Percentiles rank a stretch among this genome's conserved stretches.
Conservation (phyloP, 2,113 vertebrate genomes). For the Phalacrocorax brasilianus region DNA sequence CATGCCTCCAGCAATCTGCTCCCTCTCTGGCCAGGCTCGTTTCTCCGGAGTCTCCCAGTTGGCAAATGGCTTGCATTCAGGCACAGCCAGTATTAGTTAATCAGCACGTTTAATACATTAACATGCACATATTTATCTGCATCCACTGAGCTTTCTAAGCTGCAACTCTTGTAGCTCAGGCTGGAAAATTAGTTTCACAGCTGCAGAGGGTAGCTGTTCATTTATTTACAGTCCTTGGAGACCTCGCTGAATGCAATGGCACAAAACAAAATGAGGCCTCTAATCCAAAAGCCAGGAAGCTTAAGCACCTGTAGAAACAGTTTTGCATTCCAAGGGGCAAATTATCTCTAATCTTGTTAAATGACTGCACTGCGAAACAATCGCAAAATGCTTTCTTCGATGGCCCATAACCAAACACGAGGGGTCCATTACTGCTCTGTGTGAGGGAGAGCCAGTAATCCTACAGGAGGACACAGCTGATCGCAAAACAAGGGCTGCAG, state of each 20-base stretch:
- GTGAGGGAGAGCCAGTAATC: slow-evolving; percentile 9
- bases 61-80: not conserved
- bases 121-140: slow-evolving; percentile 29
- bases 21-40: not conserved
- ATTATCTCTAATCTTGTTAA: slow-evolving; percentile 71
- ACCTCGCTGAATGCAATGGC: slow-evolving; percentile 48
- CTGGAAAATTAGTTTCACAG: slow-evolving; percentile 62
- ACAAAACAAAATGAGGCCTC: slow-evolving; percentile 64
- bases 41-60: not conserved
- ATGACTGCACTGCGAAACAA: slow-evolving; percentile 57
- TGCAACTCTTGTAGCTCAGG: slow-evolving; percentile 8
- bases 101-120: slow-evolving; percentile 28
- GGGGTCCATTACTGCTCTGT: slow-evolving; percentile 16
- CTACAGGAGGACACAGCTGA: slow-evolving; percentile 59
- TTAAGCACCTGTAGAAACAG: slow-evolving; percentile 73
- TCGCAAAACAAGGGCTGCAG: slow-evolving; percentile 24
- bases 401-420: slow-evolving; percentile 46
- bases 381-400: slow-evolving; percentile 34
- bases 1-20: not conserved
- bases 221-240: slow-evolving; percentile 66
- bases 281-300: slow-evolving; percentile 71
- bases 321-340: slow-evolving; percentile 67
- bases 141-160: slow-evolving; percentile 35
- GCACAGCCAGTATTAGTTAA: not conserved
- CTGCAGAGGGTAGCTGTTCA: slow-evolving; percentile 46